These are phyloP conservation scores for Caenorhabditis zanzibari DNA, from an alignment of 2,888 invertebrate species.

Conservation along the genomic window DNA sequence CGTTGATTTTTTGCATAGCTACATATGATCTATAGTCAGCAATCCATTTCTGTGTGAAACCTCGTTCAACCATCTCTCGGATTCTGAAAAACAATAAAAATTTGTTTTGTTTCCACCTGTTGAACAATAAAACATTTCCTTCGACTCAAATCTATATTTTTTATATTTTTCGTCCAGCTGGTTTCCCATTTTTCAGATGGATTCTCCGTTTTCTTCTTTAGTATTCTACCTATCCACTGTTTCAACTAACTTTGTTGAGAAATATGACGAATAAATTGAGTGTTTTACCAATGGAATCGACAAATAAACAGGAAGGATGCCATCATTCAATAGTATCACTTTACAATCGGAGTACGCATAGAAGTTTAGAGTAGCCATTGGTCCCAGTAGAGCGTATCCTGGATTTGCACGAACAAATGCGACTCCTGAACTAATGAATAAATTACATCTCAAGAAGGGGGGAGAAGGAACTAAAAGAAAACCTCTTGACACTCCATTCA, in stretches of 20 bases:
- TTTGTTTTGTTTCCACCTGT: neutral
- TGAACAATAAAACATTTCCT: too few species aligned
- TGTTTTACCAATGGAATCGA: slow-evolving; percentile 73
- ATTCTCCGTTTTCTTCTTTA: neutral
- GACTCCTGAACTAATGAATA: slow-evolving; percentile 67
- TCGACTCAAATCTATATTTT: too few species aligned
- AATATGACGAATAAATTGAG: slow-evolving; percentile 70
- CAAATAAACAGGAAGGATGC: slow-evolving; percentile 76
- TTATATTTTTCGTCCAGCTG: neutral
- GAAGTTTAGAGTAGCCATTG: slow-evolving; percentile 76
- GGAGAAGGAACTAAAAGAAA: neutral
- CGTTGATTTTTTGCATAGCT: slow-evolving; percentile 67
- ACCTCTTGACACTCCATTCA: slow-evolving; percentile 72
- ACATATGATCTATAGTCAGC: slow-evolving; percentile 75
- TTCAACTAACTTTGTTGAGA: slow-evolving; percentile 68
- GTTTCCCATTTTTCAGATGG: neutral
- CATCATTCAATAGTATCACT: slow-evolving; percentile 72
- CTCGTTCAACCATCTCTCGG: slow-evolving; percentile 78
- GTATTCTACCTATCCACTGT: too few species aligned
- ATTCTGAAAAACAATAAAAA: slow-evolving; percentile 67
- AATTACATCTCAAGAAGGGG: slow-evolving; percentile 7
- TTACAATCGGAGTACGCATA: slow-evolving; percentile 74
- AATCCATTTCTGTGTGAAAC: slow-evolving; percentile 81
- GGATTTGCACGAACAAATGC: slow-evolving; percentile 65
- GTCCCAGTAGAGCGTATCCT: slow-evolving; percentile 75